Evolutionary conservation across 2,888 invertebrate genomes (phyloP).

Genomic region (Drosophila barbarae): DNA sequence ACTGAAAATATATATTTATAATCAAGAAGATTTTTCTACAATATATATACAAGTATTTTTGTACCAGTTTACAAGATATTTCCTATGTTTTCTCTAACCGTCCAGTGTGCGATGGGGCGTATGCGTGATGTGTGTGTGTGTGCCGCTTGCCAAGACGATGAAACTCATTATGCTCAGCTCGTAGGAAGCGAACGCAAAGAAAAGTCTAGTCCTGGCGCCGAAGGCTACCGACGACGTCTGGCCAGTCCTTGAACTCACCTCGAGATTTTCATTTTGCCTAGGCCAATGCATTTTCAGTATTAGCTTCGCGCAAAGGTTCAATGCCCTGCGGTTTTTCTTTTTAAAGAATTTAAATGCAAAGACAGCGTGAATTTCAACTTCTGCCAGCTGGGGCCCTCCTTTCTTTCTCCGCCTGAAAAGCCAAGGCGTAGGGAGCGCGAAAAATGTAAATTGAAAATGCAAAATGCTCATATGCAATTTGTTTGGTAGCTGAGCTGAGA

Average conservation of each 20-base stretch:
- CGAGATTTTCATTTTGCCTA: constrained; percentile 21
- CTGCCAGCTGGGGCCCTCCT: constrained; percentile 11
- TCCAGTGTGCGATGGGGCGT: constrained; percentile 30
- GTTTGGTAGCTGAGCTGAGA: constrained; percentile 45
- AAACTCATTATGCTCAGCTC: constrained; percentile 28
- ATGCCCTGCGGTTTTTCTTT: constrained; percentile 30
- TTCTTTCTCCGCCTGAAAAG: constrained; percentile 20
- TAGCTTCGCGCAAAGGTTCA: constrained; percentile 15
- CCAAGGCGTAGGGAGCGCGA: constrained; percentile 37
- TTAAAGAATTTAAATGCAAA: constrained; percentile 22
- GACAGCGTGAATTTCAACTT: constrained; percentile 53
- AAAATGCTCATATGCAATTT: constrained; percentile 70
- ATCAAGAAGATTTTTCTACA: neutral
- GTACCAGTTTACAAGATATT: neutral
- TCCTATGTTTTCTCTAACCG: constrained; percentile 23
- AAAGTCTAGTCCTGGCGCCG: constrained; percentile 27
- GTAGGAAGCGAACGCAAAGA: constrained; percentile 11
- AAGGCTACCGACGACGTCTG: constrained; percentile 31
- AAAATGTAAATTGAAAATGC: constrained; percentile 68
- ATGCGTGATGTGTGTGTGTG: constrained; percentile 28
- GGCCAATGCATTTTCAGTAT: constrained; percentile 23
- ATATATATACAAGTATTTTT: neutral
- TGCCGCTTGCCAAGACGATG: constrained; percentile 8
- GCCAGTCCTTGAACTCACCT: constrained; percentile 43
- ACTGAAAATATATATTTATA: neutral